phyloP scores from a whole-genome alignment of 2,888 invertebrate species.

The Heteropelma amictum region DNA sequence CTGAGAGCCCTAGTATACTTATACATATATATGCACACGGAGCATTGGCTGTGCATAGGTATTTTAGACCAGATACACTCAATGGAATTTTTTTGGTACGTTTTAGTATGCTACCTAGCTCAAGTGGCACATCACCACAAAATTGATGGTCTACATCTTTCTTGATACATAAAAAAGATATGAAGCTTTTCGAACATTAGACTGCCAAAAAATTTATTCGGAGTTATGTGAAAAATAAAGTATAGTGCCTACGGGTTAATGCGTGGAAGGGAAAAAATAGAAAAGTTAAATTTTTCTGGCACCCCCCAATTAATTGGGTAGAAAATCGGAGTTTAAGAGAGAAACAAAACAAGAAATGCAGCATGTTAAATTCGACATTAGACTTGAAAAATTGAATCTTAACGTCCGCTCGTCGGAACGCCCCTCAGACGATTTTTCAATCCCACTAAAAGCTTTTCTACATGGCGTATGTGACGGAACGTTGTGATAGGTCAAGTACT shows the following conservation, averaged over 20 bases:
- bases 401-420: slow-evolving; percentile 2
- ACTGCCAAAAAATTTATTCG: slow-evolving; percentile 7
- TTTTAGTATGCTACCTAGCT: slow-evolving; percentile 28
- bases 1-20: too few species aligned
- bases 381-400: background rate
- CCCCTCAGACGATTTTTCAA: background rate
- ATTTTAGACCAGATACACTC: too few species aligned
- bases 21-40: background rate
- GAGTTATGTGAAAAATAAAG: slow-evolving; percentile 16
- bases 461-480: background rate
- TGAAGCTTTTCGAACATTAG: background rate
- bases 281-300: slow-evolving; percentile 35
- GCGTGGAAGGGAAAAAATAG: background rate
- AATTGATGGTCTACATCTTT: background rate
- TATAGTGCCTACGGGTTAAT: background rate
- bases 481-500: slow-evolving; percentile 31
- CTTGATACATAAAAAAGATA: background rate
- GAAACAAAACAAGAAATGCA: background rate
- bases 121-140: slow-evolving; percentile 25
- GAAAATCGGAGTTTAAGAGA: slow-evolving; percentile 4
- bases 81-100: slow-evolving; percentile 49
- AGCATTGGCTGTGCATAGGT: too few species aligned
- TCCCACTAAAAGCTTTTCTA: background rate
- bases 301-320: slow-evolving; percentile 16
- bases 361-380: background rate